Conservation (phyloP, 2,797 vertebrate genomes). For the Chaetodon trifasciatus region DNA sequence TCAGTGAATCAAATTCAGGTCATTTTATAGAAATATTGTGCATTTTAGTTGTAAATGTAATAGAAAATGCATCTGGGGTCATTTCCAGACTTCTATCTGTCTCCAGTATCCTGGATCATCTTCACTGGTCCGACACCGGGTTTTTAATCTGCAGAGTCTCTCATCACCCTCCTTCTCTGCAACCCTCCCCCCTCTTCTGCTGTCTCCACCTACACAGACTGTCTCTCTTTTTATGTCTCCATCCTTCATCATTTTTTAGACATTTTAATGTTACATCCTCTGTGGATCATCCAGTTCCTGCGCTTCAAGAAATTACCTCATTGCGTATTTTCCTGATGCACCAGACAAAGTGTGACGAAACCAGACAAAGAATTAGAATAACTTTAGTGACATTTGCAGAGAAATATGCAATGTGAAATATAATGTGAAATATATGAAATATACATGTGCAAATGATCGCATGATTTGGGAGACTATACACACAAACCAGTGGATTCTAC, state of each 20-base stretch:
- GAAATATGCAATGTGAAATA: too few relatives aligned
- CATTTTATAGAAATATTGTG: slow-evolving; percentile 6
- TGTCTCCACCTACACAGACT: slow-evolving; percentile 60
- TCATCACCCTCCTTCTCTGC: slow-evolving; percentile 64
- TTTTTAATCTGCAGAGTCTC: slow-evolving; percentile 77
- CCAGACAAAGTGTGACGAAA: slow-evolving; percentile 13
- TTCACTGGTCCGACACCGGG: slow-evolving; percentile 46
- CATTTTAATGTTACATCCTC: slow-evolving; percentile 58
- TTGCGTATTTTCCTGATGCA: slow-evolving; percentile 31
- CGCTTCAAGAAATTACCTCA: slow-evolving; percentile 47
- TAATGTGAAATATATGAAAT: too few relatives aligned
- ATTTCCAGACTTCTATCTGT: slow-evolving; percentile 1
- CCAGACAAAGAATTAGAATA: not conserved
- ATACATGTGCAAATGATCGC: too few relatives aligned
- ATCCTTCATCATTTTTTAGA: slow-evolving; percentile 61
- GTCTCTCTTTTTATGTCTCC: slow-evolving; percentile 58
- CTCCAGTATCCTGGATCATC: slow-evolving; percentile 36
- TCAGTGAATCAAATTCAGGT: not conserved
- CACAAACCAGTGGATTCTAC: not conserved
- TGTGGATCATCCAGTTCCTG: slow-evolving; percentile 25
- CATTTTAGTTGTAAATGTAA: not conserved
- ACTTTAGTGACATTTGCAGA: not conserved
- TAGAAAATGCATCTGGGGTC: not conserved
- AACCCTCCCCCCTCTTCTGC: slow-evolving; percentile 60
- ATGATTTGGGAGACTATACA: not conserved